Conservation (phyloP, 2,113 vertebrate species). For the Regulus satrapa region DNA sequence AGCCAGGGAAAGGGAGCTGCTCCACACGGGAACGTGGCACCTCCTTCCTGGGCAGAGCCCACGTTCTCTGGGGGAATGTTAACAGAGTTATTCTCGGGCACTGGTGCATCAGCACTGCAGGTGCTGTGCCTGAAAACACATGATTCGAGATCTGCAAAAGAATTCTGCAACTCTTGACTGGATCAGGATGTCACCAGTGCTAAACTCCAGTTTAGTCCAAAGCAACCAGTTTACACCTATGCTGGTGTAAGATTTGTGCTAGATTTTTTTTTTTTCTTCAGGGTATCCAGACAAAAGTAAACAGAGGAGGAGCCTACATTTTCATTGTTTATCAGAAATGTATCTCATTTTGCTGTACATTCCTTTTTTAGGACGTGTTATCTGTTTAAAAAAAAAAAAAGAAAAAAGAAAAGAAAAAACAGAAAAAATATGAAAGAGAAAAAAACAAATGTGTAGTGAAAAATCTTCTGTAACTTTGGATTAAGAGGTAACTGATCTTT, state of each 20-base stretch:
- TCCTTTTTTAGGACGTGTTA: conserved; percentile 86
- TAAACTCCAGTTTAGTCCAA: neutral
- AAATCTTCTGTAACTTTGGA: conserved; percentile 93
- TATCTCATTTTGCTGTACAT: conserved; percentile 79
- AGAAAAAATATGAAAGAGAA: neutral
- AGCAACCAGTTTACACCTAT: neutral
- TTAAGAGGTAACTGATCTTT: conserved; percentile 85
- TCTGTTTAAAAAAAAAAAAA: conserved; percentile 65
- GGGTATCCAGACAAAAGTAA: conserved; percentile 55
- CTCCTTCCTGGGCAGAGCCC: neutral
- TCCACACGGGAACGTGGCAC: neutral
- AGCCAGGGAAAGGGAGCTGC: neutral
- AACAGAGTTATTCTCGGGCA: neutral
- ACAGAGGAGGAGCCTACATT: conserved; percentile 67
- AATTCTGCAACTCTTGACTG: conserved; percentile 25
- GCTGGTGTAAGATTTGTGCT: conserved; percentile 36
- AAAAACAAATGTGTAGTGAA: conserved; percentile 82
- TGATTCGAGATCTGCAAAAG: neutral
- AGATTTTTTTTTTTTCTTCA: conserved; percentile 33
- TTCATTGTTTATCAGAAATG: conserved; percentile 69
- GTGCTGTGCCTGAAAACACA: neutral
- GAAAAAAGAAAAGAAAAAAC: neutral
- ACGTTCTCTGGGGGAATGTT: neutral
- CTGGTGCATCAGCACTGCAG: neutral
- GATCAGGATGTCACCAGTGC: conserved; percentile 5